Evolutionary conservation across 2,797 vertebrate species (phyloP).

Genomic region (Artibeus lituratus): DNA sequence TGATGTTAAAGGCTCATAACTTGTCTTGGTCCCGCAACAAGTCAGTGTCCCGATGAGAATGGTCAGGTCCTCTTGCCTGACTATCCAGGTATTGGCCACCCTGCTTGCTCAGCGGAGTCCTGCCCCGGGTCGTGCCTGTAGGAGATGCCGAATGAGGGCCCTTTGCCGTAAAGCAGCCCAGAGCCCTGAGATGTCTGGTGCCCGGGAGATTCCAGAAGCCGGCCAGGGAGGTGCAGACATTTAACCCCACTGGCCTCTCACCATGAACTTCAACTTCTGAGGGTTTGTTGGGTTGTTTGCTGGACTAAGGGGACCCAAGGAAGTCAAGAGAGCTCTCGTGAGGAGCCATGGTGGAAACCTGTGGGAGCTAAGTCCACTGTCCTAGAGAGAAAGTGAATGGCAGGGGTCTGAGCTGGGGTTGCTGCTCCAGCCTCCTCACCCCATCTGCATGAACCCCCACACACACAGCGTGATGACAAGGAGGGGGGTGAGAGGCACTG

Average conservation of each 20-base stretch:
- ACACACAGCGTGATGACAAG: too few relatives aligned
- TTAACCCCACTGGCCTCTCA: background rate
- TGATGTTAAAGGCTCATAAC: background rate
- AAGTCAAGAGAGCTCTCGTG: background rate
- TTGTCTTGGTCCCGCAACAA: background rate
- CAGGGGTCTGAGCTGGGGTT: background rate
- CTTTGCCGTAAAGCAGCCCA: background rate
- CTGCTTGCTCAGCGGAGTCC: background rate
- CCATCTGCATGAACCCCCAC: fast-evolving
- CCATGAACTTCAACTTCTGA: background rate
- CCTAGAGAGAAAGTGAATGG: background rate
- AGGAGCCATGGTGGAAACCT: too few relatives aligned
- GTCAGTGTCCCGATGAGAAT: background rate
- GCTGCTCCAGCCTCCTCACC: too few relatives aligned
- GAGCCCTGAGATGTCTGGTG: background rate
- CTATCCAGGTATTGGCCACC: too few relatives aligned
- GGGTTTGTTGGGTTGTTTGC: background rate
- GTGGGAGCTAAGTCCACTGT: background rate
- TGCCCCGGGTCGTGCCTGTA: background rate
- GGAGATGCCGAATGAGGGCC: too few relatives aligned
- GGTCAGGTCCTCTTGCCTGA: background rate
- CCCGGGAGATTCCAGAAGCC: background rate
- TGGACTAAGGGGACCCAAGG: background rate
- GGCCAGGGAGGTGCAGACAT: background rate
- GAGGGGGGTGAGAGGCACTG: background rate